phyloP scores from a whole-genome alignment of 1,140 invertebrate species.

The Macrocentrus cingulum region DNA sequence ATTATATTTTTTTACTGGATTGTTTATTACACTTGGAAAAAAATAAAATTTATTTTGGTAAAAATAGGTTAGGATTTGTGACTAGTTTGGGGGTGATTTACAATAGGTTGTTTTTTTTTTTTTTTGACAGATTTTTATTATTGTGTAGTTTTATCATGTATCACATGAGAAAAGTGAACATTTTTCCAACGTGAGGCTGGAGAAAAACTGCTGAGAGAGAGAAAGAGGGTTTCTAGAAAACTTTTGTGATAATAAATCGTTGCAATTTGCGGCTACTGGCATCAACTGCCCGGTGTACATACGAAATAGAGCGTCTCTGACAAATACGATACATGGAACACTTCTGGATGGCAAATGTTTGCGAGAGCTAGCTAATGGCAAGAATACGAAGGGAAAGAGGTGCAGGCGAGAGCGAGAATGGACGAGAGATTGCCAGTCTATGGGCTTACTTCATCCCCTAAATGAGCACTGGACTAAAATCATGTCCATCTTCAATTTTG shows the following conservation, averaged over 20 bases:
- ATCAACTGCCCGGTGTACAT: constrained; percentile 36
- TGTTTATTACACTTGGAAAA: too few species aligned
- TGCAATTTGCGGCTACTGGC: constrained; percentile 40
- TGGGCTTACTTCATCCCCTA: constrained; percentile 35
- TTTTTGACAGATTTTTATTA: too few species aligned
- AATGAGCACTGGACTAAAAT: constrained; percentile 34
- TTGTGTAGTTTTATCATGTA: too few species aligned
- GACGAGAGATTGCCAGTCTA: constrained; percentile 7
- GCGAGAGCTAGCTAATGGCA: background rate
- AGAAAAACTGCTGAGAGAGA: background rate
- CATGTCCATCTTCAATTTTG: constrained; percentile 42
- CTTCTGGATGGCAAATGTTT: constrained; percentile 32
- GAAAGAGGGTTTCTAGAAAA: too few species aligned
- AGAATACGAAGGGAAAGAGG: background rate
- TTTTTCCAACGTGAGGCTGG: background rate
- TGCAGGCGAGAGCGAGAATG: constrained; percentile 8
- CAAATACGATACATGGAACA: constrained; percentile 49
- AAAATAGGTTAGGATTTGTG: too few species aligned
- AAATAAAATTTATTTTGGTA: too few species aligned
- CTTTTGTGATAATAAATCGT: constrained; percentile 44
- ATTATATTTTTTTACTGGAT: too few species aligned
- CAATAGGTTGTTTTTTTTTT: too few species aligned
- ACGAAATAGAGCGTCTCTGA: constrained; percentile 41
- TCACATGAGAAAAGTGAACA: too few species aligned
- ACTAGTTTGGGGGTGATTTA: too few species aligned